Base-by-base conservation (phyloP, 2,113 vertebrate species). In the Pteropus alecto region DNA sequence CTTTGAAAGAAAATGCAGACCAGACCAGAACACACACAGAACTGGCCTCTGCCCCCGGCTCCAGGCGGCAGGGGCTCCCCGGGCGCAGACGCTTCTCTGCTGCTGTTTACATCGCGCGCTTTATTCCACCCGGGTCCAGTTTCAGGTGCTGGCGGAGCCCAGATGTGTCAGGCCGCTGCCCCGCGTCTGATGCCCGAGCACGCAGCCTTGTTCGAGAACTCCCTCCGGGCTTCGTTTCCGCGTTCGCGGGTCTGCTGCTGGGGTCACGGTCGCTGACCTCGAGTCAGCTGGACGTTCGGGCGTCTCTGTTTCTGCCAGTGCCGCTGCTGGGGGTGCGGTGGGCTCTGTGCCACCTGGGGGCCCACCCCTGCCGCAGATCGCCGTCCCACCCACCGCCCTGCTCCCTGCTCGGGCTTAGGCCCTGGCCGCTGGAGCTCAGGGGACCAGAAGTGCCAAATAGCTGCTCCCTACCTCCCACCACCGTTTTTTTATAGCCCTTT, bases 1-100 rank as follows among this genome's bases (percentile, higher is more conserved):
- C 96, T 98, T 97, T 98, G 97, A 98, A 98, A 98, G 97, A 97
- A 98, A 98, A 98, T 98, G 83, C 87, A 96, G 92, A 86, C 68
- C 93, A 96, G 97, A 91, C 78, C 76, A 97, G 97, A 98, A 98
- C 98, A 87, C 77, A 97, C 38, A 61, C 35, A 74, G 82, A 74
- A 77, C 54, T 41, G 30, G 35, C 43, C 48, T 82, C 86, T 11
- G 71, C 74, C 65, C 15, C 73, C 46, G 61, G 95, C 41, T 81
- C 73, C 89, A 63, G 74, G 79, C 0, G 1, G 67, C 54, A 33
- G 60, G 38, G 24, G 24, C 33, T 95, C 87, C 35, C 35, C 54
- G 61, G 46, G 63, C 28, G 81, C 60, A 33, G 71, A n/a, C 86
- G 54, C 60, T 83, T 96, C n/a, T 96, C 79, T 90, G 94, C 82